Conservation (phyloP, 2,888 invertebrate species). For the Mesoligia furuncula region DNA sequence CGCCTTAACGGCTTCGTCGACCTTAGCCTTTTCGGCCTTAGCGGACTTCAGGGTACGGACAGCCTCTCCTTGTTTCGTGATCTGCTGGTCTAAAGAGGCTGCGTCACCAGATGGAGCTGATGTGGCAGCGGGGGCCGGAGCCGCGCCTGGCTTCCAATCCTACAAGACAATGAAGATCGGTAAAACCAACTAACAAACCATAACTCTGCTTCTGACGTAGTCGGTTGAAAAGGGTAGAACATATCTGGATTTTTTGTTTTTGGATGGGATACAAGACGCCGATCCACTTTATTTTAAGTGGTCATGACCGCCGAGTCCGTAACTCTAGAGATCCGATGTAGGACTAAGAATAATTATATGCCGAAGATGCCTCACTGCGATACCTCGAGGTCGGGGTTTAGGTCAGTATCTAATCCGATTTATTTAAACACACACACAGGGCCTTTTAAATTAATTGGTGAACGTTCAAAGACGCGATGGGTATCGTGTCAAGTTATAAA, state of each 20-base stretch:
- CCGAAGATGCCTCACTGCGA: no score
- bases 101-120: slow-evolving; percentile 42
- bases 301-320: background rate
- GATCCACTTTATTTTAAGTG: background rate
- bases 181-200: no score
- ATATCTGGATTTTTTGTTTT: background rate
- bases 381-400: no score
- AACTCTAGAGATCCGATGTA: background rate
- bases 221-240: background rate
- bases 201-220: background rate
- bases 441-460: no score
- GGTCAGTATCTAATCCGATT: no score
- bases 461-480: no score
- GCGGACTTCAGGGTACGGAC: slow-evolving; percentile 93
- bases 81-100: slow-evolving; percentile 70
- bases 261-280: background rate
- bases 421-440: no score
- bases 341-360: no score
- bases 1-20: slow-evolving; percentile 86
- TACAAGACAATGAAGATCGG: slow-evolving; percentile 31
- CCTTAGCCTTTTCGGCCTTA: slow-evolving; percentile 87
- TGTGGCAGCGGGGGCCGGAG: slow-evolving; percentile 35
- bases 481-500: no score
- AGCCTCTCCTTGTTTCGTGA: slow-evolving; percentile 71
- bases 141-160: slow-evolving; percentile 65